A percentile compares a stretch with the other conserved stretches of the same genome.
Evolutionary conservation across 2,113 vertebrate genomes (phyloP).

Genomic region (Platysteira castanea): DNA sequence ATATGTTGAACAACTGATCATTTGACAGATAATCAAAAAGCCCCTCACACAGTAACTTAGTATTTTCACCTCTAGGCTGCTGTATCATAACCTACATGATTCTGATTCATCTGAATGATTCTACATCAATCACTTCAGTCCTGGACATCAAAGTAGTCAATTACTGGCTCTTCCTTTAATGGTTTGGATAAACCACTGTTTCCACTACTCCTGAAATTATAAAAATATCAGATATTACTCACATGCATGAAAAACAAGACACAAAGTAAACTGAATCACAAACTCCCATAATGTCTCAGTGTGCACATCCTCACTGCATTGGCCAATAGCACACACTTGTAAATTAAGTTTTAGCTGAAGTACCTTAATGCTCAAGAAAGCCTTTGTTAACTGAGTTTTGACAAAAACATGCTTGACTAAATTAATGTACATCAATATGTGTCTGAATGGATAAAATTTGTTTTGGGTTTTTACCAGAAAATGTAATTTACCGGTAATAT

Average conservation of each 20-base stretch:
- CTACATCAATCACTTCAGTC: slow-evolving; percentile 72
- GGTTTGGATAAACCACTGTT: slow-evolving; percentile 77
- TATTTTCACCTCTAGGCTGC: not conserved
- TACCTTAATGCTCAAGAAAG: not conserved
- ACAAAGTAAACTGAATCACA: not conserved
- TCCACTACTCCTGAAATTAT: slow-evolving; percentile 75
- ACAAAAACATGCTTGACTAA: not conserved
- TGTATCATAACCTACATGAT: not conserved
- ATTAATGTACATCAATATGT: not conserved
- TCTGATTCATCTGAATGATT: not conserved
- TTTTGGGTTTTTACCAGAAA: not conserved
- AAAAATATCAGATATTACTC: slow-evolving; percentile 29
- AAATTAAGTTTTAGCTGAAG: not conserved
- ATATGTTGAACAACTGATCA: not conserved
- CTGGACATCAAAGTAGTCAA: slow-evolving; percentile 98
- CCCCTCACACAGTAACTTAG: not conserved
- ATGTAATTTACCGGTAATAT: not conserved
- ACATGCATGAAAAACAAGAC: not conserved
- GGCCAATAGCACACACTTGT: not conserved
- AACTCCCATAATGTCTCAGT: not conserved
- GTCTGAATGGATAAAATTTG: not conserved
- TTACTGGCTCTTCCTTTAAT: slow-evolving; percentile 84
- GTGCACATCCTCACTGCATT: not conserved
- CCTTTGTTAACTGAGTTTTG: not conserved
- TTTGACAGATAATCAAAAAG: not conserved